Percentiles rank a stretch among this genome's conserved stretches.
Conservation (phyloP, 1,140 invertebrate species). For the Conus betulinus region DNA sequence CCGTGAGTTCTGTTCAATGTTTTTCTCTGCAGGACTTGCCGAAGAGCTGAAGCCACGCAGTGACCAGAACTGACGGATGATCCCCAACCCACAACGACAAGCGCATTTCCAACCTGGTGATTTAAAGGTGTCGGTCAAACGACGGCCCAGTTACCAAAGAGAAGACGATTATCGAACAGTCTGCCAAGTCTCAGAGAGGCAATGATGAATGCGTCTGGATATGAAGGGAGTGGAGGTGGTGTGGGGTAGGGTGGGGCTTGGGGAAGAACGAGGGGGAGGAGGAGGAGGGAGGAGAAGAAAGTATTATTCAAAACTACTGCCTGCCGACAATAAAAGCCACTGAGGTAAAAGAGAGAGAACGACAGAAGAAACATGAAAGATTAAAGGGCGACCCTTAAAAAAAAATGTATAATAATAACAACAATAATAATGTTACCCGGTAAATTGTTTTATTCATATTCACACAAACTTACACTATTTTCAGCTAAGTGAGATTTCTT, state of each 20-base stretch:
- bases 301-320: neutral
- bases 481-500: neutral
- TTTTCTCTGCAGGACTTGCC: too few relatives aligned
- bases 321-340: neutral
- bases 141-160: too few relatives aligned
- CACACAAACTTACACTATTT: neutral
- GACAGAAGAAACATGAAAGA: neutral
- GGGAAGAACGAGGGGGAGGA: neutral
- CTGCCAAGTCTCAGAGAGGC: too few relatives aligned
- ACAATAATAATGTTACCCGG: neutral
- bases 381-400: neutral
- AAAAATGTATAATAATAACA: too few relatives aligned
- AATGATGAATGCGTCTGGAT: too few relatives aligned
- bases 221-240: neutral
- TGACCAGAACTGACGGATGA: too few relatives aligned
- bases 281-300: neutral
- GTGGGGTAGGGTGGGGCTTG: neutral
- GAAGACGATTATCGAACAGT: too few relatives aligned
- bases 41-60: too few relatives aligned
- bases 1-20: too few relatives aligned
- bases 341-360: neutral
- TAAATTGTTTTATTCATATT: conserved; percentile 1
- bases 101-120: too few relatives aligned
- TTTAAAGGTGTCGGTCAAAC: too few relatives aligned
- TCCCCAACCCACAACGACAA: too few relatives aligned